A percentile compares a stretch with the other conserved stretches of the same genome.
Conservation (phyloP, 1,140 invertebrate species). For the Mesaphorura yosii region DNA sequence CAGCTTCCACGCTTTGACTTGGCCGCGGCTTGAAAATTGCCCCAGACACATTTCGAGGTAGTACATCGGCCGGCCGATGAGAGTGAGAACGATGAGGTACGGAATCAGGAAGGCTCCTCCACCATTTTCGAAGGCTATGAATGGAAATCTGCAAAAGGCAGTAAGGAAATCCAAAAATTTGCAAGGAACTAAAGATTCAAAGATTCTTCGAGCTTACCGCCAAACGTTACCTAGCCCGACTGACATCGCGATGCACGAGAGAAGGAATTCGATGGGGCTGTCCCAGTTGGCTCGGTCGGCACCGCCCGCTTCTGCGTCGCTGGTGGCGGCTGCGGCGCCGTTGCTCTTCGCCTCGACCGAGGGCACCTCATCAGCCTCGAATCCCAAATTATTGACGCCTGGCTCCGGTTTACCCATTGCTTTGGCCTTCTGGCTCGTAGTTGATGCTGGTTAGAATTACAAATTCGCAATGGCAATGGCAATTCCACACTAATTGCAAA, state of each 20-base stretch:
- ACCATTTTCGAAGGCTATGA: conserved; percentile 39
- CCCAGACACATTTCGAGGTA: conserved; percentile 42
- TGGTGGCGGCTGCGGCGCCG: too few species aligned
- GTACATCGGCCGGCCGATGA: conserved; percentile 44
- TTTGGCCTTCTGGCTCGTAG: too few species aligned
- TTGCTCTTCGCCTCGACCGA: too few species aligned
- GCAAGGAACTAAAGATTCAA: conserved; percentile 42
- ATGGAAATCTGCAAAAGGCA: conserved; percentile 45
- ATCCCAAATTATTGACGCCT: too few species aligned
- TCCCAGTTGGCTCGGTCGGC: conserved; percentile 36
- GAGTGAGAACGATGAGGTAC: conserved; percentile 45
- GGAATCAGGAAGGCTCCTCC: conserved; percentile 46
- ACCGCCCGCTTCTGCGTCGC: too few species aligned
- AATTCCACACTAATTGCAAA: too few species aligned
- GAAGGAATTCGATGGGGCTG: conserved; percentile 45
- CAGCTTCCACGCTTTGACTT: conserved; percentile 22
- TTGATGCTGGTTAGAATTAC: too few species aligned
- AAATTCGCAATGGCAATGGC: too few species aligned
- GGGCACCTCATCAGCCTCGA: too few species aligned
- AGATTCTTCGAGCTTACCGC: conserved; percentile 38
- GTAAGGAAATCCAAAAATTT: too few species aligned
- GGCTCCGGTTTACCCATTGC: too few species aligned
- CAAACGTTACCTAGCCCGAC: conserved; percentile 45
- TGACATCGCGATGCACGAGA: conserved; percentile 48
- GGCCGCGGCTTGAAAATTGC: conserved; percentile 37